Evolutionary conservation across 1,140 invertebrate genomes (phyloP).

Genomic region (Euwallacea similis): DNA sequence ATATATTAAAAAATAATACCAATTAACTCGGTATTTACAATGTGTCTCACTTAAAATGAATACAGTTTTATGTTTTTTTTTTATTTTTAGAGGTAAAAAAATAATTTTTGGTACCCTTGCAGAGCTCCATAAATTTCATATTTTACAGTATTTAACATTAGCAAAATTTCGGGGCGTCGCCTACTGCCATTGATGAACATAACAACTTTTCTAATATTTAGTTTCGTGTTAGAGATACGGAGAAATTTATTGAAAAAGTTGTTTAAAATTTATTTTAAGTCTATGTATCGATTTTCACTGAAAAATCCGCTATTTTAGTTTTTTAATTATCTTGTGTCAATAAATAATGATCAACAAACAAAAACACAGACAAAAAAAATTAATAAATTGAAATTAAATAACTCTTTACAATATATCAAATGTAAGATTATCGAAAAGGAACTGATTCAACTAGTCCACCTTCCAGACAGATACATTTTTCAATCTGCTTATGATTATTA

Average conservation of each 20-base stretch:
- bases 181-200: too few relatives aligned
- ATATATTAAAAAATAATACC: too few relatives aligned
- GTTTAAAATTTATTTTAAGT: slow-evolving; percentile 5
- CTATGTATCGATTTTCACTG: background rate
- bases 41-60: too few relatives aligned
- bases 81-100: too few relatives aligned
- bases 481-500: background rate
- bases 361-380: background rate
- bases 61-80: too few relatives aligned
- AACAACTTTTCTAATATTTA: too few relatives aligned
- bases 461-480: background rate
- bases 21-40: too few relatives aligned
- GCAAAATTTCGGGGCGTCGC: too few relatives aligned
- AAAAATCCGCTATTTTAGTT: background rate
- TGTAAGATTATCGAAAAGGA: background rate
- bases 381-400: background rate
- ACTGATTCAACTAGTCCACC: background rate
- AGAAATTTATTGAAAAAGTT: background rate
- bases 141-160: too few relatives aligned
- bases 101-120: too few relatives aligned
- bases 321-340: slow-evolving; percentile 1
- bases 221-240: too few relatives aligned
- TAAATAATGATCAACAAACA: background rate
- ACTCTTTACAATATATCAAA: background rate
- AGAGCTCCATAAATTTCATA: too few relatives aligned